Base-by-base conservation (phyloP, 2,113 vertebrate species). In the Mesitornis unicolor region DNA sequence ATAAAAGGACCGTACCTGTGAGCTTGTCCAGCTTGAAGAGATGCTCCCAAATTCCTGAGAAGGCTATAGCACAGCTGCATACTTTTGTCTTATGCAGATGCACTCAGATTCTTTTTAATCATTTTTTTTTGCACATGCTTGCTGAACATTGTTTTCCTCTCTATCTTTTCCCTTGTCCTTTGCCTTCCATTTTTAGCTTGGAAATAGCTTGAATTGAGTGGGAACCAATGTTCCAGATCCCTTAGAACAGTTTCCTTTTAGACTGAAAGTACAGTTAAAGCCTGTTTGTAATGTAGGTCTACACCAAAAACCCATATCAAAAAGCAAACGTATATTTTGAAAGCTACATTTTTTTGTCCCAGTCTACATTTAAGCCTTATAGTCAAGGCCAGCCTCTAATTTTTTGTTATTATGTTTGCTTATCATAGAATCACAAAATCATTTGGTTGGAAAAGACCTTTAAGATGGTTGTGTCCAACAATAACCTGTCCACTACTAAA, bases 371-470 rank as follows among this genome's bases (percentile, higher is more conserved):
- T 54, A 59, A 91, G 31, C 7, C 56, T 67, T 51, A 24, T 5
- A 33, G 4, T 9, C 13, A 51, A 1, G 5, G 1, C 5, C 6
- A 56, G 5, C 3, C 9, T 83, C 26, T 56, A 29, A 26, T 28
- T 75, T 71, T 50, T 45, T 0, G 3, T 50, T 60, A 54, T 63
- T n/a, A 24, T 2, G 38, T 68, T 81, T 76, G 16, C 4, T 48
- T n/a, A n/a, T n/a, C n/a, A n/a, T n/a, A n/a, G n/a, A n/a, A n/a
- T n/a, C n/a, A n/a, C n/a, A n/a, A n/a, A n/a, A n/a, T n/a, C n/a
- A n/a, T n/a, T n/a, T n/a, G n/a, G n/a, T n/a, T n/a, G n/a, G n/a
- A n/a, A n/a, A n/a, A n/a, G n/a, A n/a, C n/a, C n/a, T n/a, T n/a
- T n/a, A n/a, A n/a, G n/a, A n/a, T n/a, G n/a, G n/a, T n/a, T n/a